Evolutionary conservation across 2,888 invertebrate genomes (phyloP).

Genomic region (Alviniconcha strummeri): DNA sequence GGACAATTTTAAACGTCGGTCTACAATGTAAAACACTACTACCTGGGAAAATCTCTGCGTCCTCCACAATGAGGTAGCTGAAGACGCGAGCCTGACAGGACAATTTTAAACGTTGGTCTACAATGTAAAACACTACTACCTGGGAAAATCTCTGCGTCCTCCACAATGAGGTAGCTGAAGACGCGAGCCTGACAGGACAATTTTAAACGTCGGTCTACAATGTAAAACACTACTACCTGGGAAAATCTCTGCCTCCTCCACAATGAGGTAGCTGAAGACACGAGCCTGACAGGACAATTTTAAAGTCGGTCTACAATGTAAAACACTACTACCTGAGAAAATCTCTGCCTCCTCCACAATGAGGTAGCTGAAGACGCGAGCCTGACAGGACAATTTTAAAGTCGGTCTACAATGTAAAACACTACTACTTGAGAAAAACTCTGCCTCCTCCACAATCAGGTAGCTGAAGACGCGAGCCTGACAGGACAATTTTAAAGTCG

Average conservation of each 20-base stretch:
- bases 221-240: conserved; percentile 61
- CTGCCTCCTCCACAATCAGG: too few species aligned
- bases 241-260: conserved; percentile 73
- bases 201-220: too few species aligned
- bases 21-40: conserved; percentile 35
- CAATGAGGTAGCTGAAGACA: conserved; percentile 73
- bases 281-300: conserved; percentile 57
- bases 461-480: too few species aligned
- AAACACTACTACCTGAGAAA: too few species aligned
- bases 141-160: conserved; percentile 73
- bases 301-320: too few species aligned
- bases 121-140: conserved; percentile 56
- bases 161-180: conserved; percentile 73
- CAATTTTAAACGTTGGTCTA: too few species aligned
- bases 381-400: background rate
- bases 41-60: conserved; percentile 73
- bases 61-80: conserved; percentile 73
- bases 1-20: too few species aligned
- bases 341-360: too few species aligned
- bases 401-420: too few species aligned
- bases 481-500: too few species aligned
- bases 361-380: too few species aligned
- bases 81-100: conserved; percentile 69
- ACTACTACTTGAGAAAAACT: too few species aligned
- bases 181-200: conserved; percentile 64